Evolutionary conservation across 2,113 vertebrate genomes (phyloP).

Genomic region (Craseonycteris thonglongyai): DNA sequence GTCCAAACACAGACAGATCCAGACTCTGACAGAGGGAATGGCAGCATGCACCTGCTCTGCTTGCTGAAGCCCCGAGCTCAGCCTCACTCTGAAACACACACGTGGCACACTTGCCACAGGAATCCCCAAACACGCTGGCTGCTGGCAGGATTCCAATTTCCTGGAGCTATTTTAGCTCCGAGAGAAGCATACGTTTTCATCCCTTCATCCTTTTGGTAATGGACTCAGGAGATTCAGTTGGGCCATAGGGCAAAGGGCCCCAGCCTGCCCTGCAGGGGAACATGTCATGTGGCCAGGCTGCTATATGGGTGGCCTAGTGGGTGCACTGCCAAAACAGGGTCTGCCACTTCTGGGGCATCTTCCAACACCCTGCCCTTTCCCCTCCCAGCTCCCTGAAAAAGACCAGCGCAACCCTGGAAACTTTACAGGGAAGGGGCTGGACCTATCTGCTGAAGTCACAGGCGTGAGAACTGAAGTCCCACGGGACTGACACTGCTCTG

Average conservation of each 20-base stretch:
- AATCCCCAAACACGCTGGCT: not conserved
- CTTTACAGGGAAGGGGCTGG: no score
- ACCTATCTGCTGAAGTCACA: not conserved
- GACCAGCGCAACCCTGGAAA: not conserved
- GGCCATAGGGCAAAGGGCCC: not conserved
- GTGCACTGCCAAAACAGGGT: not conserved
- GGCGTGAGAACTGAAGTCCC: not conserved
- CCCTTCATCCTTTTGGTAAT: not conserved
- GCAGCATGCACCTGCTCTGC: fast-evolving
- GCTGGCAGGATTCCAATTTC: not conserved
- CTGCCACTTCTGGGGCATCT: not conserved
- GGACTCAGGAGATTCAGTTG: not conserved
- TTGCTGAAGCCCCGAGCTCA: not conserved
- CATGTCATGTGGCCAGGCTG: fast-evolving
- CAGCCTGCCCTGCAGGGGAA: not conserved
- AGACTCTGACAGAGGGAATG: not conserved
- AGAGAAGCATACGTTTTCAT: not conserved
- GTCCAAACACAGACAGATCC: not conserved
- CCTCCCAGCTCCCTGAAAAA: not conserved
- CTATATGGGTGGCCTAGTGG: not conserved
- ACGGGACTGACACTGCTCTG: fast-evolving
- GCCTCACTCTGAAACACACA: not conserved
- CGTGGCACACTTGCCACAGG: not conserved
- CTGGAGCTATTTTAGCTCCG: not conserved
- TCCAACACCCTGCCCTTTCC: not conserved